Evolutionary conservation across 2,113 vertebrate genomes (phyloP).

Genomic region (Rhinopomastus cyanomelas): DNA sequence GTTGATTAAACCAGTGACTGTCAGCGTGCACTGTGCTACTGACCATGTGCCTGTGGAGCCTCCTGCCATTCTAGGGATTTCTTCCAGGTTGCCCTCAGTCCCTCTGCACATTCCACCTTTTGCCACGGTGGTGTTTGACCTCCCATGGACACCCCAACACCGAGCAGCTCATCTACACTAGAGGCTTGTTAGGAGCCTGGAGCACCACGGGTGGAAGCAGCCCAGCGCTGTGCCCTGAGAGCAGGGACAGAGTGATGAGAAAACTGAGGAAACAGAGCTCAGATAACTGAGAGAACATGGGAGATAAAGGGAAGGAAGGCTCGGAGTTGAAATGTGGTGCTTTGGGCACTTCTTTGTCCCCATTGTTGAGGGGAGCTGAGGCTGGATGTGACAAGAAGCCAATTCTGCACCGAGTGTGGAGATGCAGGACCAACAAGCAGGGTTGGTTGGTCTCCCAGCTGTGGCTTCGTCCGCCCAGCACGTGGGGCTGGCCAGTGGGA

Average conservation of each 20-base stretch:
- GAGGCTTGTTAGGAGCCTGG: too few species aligned
- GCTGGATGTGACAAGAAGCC: background rate
- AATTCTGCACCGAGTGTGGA: background rate
- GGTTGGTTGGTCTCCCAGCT: background rate
- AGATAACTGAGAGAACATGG: background rate
- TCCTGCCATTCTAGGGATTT: background rate
- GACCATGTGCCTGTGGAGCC: background rate
- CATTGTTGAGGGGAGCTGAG: fast-evolving
- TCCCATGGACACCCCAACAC: background rate
- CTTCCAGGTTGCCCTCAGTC: background rate
- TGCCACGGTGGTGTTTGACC: background rate
- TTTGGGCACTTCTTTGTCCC: background rate
- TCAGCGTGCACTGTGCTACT: background rate
- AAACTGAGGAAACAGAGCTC: background rate
- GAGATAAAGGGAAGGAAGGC: background rate
- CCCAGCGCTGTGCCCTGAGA: background rate
- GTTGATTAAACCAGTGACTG: background rate
- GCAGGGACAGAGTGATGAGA: background rate
- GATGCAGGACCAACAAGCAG: background rate
- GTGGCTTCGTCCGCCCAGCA: background rate
- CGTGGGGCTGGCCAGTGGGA: background rate
- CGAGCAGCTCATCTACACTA: too few species aligned
- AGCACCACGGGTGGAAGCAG: background rate
- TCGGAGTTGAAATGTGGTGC: background rate
- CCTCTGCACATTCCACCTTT: background rate